Conservation (phyloP, 2,797 vertebrate genomes). For the Ispidina lecontei region DNA sequence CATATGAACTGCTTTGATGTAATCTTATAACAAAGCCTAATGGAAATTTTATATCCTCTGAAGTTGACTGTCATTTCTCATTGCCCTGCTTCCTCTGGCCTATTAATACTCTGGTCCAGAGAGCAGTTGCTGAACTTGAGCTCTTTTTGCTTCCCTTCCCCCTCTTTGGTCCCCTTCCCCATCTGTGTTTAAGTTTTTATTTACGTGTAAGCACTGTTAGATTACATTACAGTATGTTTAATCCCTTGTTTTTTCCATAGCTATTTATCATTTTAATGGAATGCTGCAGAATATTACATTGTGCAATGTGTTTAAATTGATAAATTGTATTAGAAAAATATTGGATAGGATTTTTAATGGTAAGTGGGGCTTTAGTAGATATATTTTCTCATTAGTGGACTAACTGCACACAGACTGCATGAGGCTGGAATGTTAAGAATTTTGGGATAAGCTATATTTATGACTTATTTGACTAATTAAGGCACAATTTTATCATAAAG, state of each 20-base stretch:
- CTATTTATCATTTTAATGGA: slow-evolving; percentile 83
- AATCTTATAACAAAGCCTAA: slow-evolving; percentile 80
- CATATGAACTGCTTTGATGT: slow-evolving; percentile 79
- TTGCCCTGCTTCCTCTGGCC: slow-evolving; percentile 67
- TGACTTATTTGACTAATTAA: slow-evolving; percentile 82
- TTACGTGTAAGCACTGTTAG: slow-evolving; percentile 66
- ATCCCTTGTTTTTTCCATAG: slow-evolving; percentile 64
- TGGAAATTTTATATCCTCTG: slow-evolving; percentile 81
- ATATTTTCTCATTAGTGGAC: slow-evolving; percentile 83
- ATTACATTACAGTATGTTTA: slow-evolving; percentile 71
- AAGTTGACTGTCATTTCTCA: slow-evolving; percentile 77
- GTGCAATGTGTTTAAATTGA: slow-evolving; percentile 81
- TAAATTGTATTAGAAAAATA: slow-evolving; percentile 81
- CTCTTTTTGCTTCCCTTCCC: neutral
- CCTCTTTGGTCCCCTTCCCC: neutral
- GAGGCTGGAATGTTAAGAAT: slow-evolving; percentile 77
- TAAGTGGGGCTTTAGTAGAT: slow-evolving; percentile 78
- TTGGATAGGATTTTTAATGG: slow-evolving; percentile 78
- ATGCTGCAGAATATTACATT: slow-evolving; percentile 76
- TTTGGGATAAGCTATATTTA: slow-evolving; percentile 81
- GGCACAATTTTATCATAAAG: slow-evolving; percentile 78
- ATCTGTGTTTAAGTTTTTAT: slow-evolving; percentile 48
- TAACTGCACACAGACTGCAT: slow-evolving; percentile 63
- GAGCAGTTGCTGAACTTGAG: neutral
- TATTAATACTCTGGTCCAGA: slow-evolving; percentile 63